These are phyloP conservation scores for Nothura maculosa DNA, from an alignment of 2,797 vertebrate species.

Conservation along the genomic window DNA sequence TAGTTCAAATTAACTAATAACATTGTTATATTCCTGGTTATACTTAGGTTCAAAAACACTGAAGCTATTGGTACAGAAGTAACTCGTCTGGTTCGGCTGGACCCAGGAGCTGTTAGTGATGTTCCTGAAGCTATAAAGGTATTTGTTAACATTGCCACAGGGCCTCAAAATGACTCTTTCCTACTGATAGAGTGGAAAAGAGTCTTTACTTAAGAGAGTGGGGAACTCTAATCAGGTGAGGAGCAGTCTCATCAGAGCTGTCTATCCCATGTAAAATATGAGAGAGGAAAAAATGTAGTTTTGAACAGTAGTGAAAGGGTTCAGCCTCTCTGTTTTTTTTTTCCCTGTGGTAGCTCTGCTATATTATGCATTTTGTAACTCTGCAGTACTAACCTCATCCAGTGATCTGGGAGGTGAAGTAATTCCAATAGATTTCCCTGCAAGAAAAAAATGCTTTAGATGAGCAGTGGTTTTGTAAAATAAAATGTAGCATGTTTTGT, in stretches of 20 bases:
- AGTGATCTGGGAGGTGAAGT: not conserved
- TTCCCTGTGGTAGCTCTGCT: not conserved
- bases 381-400: not conserved
- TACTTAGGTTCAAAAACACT: conserved; percentile 94
- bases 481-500: not conserved
- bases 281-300: not conserved
- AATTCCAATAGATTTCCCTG: not conserved
- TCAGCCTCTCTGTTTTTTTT: not conserved
- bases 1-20: not conserved
- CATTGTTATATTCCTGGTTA: not conserved
- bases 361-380: not conserved
- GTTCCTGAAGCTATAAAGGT: conserved; percentile 97
- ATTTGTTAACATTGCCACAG: not conserved
- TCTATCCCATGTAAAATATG: not conserved
- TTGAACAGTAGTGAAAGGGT: not conserved
- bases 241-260: not conserved
- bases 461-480: not conserved
- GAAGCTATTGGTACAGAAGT: conserved; percentile 96
- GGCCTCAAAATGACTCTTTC: not conserved
- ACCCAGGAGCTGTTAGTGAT: conserved; percentile 94
- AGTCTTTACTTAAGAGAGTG: not conserved
- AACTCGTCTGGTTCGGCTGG: conserved; percentile 94
- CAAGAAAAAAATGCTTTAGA: not conserved
- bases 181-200: not conserved
- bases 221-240: not conserved